Base-by-base conservation (phyloP, 1,140 invertebrate genomes). In the Rhopalosiphum maidis region DNA sequence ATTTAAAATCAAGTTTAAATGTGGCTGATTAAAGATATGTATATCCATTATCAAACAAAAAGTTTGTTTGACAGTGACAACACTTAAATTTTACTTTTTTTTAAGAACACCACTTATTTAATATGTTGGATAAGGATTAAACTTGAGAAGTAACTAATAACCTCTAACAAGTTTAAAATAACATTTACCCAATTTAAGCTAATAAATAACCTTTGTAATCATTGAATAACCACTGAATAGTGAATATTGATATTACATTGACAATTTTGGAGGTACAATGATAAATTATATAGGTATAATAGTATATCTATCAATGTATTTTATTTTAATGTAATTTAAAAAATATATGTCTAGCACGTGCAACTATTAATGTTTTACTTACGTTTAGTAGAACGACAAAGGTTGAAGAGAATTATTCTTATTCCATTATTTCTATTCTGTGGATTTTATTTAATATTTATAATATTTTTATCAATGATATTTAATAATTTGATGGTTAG, bases 401-500 rank as follows among this genome's bases (percentile, higher is more conserved):
- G 9, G 41, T 25, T 41, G 60, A 60, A 60, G 9, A 18, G n/a
- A 22, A 68, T 18, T 51, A 77, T 35, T 15, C 0, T 77, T 46
- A 46, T 46, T 46, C 8, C 46, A 11, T 18, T 77, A n/a, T 18
- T 77, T 77, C 30, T 77, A n/a, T n/a, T n/a, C 30, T 18, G 15
- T 77, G 0, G 9, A 77, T 15, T 54, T 77, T 77, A 77, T n/a
- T n/a, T 77, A 8, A 77, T 83, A 37, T 43, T 85, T 86, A 46
- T 86, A 25, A 87, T 60, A 25, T 88, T 85, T 37, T 88, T 88
- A 88, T 88, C 86, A 48, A 30, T 48, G 25, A n/a, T 48, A 21
- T 87, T 51, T 15, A 77, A 6, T n/a, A n/a, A 21, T 88, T 88
- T 88, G 46, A 48, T 88, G 86, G 86, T 88, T 85, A 85, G 22